A percentile compares a stretch with the other conserved stretches of the same genome.
These are phyloP conservation scores for Schizotus pectinicornis DNA, from an alignment of 2,888 invertebrate genomes.

Conservation along the genomic window DNA sequence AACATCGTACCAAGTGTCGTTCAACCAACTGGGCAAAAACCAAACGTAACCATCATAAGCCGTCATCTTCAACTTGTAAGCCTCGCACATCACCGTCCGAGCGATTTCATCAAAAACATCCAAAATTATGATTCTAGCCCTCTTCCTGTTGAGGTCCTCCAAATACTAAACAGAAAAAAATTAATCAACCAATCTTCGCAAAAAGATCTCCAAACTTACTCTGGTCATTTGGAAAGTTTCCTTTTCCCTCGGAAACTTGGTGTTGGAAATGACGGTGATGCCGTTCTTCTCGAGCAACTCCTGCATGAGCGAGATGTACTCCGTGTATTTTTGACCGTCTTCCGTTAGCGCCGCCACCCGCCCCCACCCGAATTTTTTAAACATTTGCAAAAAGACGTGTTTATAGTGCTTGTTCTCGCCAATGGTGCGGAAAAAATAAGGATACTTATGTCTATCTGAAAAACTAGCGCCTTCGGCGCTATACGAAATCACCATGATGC, in stretches of 20 bases:
- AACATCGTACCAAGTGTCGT: constrained; percentile 68
- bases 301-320: constrained; percentile 76
- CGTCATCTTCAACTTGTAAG: constrained; percentile 72
- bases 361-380: constrained; percentile 69
- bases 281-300: constrained; percentile 67
- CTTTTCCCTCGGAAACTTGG: constrained; percentile 70
- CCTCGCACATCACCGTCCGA: constrained; percentile 83
- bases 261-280: constrained; percentile 70
- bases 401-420: constrained; percentile 77
- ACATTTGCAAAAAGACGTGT: constrained; percentile 68
- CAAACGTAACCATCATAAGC: constrained; percentile 79
- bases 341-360: constrained; percentile 79
- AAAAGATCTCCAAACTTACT: constrained; percentile 55
- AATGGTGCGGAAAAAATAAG: constrained; percentile 81
- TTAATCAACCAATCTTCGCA: neutral
- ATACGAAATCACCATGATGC: constrained; percentile 76
- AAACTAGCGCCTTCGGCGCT: constrained; percentile 79
- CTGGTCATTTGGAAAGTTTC: constrained; percentile 64
- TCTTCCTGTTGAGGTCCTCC: constrained; percentile 67
- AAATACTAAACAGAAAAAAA: constrained; percentile 62
- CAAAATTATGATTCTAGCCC: constrained; percentile 79
- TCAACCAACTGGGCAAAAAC: constrained; percentile 82
- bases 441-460: constrained; percentile 72
- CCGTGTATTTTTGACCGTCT: constrained; percentile 79
- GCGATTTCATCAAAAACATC: constrained; percentile 77